Evolutionary conservation across 2,797 vertebrate species (phyloP).

Genomic region (Diceros bicornis): DNA sequence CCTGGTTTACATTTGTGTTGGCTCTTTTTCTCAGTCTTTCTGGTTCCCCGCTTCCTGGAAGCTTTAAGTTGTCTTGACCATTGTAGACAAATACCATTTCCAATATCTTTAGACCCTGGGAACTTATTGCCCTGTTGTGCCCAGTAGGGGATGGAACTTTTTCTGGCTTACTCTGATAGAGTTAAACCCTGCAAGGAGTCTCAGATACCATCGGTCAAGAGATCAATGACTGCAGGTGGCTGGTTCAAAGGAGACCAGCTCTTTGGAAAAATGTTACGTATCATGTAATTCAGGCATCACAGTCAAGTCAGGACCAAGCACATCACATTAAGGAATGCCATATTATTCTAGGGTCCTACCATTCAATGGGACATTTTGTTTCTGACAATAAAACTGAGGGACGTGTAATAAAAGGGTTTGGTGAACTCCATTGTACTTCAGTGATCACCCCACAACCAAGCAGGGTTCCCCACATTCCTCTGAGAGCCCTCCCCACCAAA

Average conservation of each 20-base stretch:
- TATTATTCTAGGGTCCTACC: background rate
- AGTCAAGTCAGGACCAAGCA: background rate
- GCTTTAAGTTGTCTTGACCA: background rate
- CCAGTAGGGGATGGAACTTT: background rate
- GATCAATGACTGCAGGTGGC: background rate
- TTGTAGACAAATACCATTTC: background rate
- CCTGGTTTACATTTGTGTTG: background rate
- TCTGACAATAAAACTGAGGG: slow-evolving; percentile 18
- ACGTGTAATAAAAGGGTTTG: background rate
- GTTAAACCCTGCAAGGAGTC: background rate
- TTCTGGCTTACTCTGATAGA: background rate
- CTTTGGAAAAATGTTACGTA: background rate
- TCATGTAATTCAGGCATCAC: background rate
- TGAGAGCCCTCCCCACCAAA: background rate
- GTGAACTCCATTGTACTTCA: background rate
- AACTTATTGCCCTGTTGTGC: background rate
- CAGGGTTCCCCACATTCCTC: background rate
- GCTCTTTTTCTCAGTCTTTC: background rate
- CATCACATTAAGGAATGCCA: background rate
- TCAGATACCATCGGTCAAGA: background rate
- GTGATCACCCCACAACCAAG: background rate
- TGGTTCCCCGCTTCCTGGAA: background rate
- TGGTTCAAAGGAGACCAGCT: background rate
- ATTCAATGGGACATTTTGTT: slow-evolving; percentile 6
- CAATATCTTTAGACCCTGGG: background rate